Conservation (phyloP, 2,797 vertebrate genomes). For the Parotocinclus haroldoi region DNA sequence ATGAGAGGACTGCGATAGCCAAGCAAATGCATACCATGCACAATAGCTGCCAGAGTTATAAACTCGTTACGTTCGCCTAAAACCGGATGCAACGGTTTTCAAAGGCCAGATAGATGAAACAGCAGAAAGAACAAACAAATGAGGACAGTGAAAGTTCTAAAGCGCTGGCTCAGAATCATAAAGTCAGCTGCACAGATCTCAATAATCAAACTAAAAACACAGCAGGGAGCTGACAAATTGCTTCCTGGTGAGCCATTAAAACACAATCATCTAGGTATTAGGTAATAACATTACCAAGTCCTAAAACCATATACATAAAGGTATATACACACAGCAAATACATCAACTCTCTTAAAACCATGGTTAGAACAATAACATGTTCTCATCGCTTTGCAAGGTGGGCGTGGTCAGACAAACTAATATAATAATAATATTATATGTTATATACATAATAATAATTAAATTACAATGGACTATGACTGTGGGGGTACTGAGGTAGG, state of each 20-base stretch:
- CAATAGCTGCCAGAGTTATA: neutral
- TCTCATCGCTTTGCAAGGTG: no score
- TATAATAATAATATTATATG: no score
- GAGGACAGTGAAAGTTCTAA: neutral
- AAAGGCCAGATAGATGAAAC: neutral
- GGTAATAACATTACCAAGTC: constrained; percentile 2
- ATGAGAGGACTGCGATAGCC: constrained; percentile 4
- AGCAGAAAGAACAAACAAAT: constrained; percentile 1
- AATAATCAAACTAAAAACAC: constrained; percentile 9
- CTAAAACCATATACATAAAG: neutral
- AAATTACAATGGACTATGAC: no score
- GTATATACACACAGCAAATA: no score
- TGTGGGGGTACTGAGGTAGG: no score
- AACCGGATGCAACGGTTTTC: constrained; percentile 9
- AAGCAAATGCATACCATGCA: constrained; percentile 8
- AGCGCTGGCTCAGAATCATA: neutral
- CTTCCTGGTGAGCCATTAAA: constrained; percentile 9
- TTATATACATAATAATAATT: no score
- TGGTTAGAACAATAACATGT: no score
- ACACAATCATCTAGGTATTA: constrained; percentile 9
- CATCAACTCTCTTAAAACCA: no score
- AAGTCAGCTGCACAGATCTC: constrained; percentile 8
- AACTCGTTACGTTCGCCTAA: constrained; percentile 1
- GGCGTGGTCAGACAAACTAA: no score
- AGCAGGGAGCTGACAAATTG: constrained; percentile 10